Evolutionary conservation across 2,797 vertebrate genomes (phyloP).

Genomic region (Morus bassanus): DNA sequence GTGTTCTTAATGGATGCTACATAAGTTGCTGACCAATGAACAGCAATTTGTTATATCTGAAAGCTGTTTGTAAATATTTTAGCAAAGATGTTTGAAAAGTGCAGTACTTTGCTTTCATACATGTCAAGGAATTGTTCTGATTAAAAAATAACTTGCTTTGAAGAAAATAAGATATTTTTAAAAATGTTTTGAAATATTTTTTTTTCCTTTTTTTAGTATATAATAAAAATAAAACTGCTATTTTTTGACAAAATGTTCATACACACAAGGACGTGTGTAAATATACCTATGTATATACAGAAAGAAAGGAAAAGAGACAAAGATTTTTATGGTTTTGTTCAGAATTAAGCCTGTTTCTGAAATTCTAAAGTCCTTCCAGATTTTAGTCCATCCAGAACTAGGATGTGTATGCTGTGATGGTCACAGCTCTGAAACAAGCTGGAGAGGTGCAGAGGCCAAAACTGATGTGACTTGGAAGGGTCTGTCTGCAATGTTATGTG

Average conservation of each 20-base stretch:
- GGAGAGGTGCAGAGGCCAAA: neutral
- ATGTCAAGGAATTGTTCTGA: neutral
- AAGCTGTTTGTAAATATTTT: neutral
- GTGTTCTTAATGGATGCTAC: neutral
- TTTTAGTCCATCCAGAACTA: neutral
- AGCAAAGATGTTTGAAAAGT: neutral
- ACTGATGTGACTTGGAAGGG: neutral
- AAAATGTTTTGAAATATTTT: neutral
- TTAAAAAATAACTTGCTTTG: neutral
- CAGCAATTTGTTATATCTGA: neutral
- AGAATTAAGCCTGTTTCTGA: neutral
- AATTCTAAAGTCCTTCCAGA: neutral
- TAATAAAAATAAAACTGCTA: neutral
- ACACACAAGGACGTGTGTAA: accelerated
- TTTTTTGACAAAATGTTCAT: neutral
- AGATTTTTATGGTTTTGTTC: neutral
- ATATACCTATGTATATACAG: neutral
- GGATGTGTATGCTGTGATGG: neutral
- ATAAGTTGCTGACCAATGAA: neutral
- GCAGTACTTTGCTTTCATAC: neutral
- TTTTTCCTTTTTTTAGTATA: neutral
- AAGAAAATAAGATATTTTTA: neutral
- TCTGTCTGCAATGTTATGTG: neutral
- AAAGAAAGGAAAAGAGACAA: neutral
- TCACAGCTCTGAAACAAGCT: neutral